Evolutionary conservation across 2,888 invertebrate species (phyloP).

Genomic region (Lobophora halterata): DNA sequence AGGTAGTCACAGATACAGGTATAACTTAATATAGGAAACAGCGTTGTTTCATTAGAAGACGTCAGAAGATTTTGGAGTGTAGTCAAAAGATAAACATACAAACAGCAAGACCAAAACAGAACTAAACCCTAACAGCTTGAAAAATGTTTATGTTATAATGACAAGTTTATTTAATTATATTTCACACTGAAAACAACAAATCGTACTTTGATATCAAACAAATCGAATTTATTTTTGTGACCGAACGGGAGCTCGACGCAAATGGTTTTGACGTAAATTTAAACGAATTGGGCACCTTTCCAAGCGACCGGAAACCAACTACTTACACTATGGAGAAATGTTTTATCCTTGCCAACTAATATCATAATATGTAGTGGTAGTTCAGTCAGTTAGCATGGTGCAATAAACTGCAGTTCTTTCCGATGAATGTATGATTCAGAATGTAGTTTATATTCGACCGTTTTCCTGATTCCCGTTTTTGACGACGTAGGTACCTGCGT

Average conservation of each 20-base stretch:
- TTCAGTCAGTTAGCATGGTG: no score
- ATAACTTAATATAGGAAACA: no score
- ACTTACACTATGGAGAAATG: conserved; percentile 39
- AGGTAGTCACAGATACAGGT: no score
- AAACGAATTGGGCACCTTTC: conserved; percentile 59
- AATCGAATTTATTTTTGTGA: conserved; percentile 46
- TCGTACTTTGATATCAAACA: conserved; percentile 19
- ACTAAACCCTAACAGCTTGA: no score
- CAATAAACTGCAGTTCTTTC: no score
- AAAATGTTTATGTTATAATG: no score
- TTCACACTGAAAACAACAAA: conserved; percentile 10
- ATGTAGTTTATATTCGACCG: conserved; percentile 9
- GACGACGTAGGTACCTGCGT: conserved; percentile 24
- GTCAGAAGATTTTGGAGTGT: conserved; percentile 6
- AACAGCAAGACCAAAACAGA: no score
- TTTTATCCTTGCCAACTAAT: no score
- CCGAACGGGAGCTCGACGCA: conserved; percentile 48
- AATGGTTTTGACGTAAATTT: conserved; percentile 64
- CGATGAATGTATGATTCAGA: no score
- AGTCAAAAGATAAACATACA: not conserved
- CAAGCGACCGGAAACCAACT: conserved; percentile 49
- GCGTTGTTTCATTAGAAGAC: not conserved
- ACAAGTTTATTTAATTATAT: no score
- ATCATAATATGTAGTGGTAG: no score
- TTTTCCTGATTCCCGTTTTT: conserved; percentile 32